Evolutionary conservation across 1,140 invertebrate species (phyloP).

Genomic region (Zaprionus kolodkinae): DNA sequence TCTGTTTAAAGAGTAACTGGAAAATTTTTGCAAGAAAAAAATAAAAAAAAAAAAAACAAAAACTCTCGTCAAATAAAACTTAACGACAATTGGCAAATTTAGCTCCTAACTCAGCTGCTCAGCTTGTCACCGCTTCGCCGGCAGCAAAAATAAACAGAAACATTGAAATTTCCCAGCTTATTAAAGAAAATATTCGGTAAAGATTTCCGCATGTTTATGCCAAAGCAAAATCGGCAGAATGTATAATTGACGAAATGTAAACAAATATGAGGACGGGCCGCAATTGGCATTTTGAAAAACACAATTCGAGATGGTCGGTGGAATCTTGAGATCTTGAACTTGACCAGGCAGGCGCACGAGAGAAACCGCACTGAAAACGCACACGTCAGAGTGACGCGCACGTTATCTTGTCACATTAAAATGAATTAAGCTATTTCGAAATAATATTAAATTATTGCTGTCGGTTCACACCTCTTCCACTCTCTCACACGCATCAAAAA

Average conservation of each 20-base stretch:
- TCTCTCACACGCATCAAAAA: constrained; percentile 19
- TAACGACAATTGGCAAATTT: neutral
- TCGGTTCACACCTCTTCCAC: constrained; percentile 22
- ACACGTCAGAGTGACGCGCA: neutral
- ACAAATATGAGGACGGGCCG: constrained; percentile 35
- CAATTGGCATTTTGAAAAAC: constrained; percentile 48
- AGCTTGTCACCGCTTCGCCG: neutral
- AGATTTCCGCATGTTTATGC: constrained; percentile 53
- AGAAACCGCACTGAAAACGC: neutral
- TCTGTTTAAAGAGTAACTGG: neutral
- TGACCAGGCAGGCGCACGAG: constrained; percentile 24
- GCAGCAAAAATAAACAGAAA: constrained; percentile 15
- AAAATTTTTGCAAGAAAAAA: neutral
- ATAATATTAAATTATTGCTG: constrained; percentile 30
- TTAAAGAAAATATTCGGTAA: constrained; percentile 25
- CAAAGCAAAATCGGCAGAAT: constrained; percentile 37
- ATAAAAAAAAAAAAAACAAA: neutral
- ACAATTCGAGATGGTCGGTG: constrained; percentile 35
- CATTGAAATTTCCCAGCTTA: constrained; percentile 23
- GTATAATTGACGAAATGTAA: constrained; percentile 40
- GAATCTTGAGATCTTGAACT: constrained; percentile 55
- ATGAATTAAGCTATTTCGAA: constrained; percentile 51
- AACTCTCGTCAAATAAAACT: neutral
- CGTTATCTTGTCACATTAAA: constrained; percentile 14
- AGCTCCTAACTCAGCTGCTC: neutral